Conservation (phyloP, 1,140 invertebrate genomes). For the Coenobita brevimanus region DNA sequence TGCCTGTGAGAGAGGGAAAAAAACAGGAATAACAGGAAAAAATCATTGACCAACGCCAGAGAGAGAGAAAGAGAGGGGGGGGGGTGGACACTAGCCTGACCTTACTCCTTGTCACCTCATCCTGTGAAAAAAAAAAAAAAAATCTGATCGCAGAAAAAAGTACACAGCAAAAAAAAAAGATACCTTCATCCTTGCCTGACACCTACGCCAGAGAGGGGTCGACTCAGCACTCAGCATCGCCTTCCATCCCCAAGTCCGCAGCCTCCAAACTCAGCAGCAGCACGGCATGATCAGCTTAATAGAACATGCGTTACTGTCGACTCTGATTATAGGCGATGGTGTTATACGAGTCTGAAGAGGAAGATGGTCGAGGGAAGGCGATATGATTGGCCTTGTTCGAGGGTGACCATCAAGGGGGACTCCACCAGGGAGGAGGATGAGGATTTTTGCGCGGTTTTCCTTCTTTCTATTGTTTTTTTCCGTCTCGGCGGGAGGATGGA, state of each 20-base stretch:
- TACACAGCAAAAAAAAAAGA: too few relatives aligned
- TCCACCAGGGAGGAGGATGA: background rate
- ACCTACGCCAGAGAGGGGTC: too few relatives aligned
- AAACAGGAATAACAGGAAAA: background rate
- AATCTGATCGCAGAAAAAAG: too few relatives aligned
- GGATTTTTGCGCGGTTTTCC: background rate
- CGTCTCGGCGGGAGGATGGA: background rate
- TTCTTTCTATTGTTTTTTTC: conserved; percentile 1
- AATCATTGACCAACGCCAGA: too few relatives aligned
- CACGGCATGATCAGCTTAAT: conserved; percentile 43
- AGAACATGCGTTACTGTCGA: conserved; percentile 56
- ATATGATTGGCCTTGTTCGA: background rate
- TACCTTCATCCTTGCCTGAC: too few relatives aligned
- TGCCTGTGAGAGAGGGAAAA: background rate
- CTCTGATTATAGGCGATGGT: conserved; percentile 52
- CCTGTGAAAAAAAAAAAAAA: too few relatives aligned
- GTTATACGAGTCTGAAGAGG: conserved; percentile 40
- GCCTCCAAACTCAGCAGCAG: too few relatives aligned
- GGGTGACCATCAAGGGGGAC: background rate
- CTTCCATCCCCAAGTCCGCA: too few relatives aligned
- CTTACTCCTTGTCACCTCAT: too few relatives aligned
- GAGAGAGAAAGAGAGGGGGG: too few relatives aligned
- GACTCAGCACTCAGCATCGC: too few relatives aligned
- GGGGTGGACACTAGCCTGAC: too few relatives aligned
- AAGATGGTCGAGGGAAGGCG: background rate